These are phyloP conservation scores for Sphenopsis melanotis DNA, from an alignment of 2,797 vertebrate species.

Conservation along the genomic window DNA sequence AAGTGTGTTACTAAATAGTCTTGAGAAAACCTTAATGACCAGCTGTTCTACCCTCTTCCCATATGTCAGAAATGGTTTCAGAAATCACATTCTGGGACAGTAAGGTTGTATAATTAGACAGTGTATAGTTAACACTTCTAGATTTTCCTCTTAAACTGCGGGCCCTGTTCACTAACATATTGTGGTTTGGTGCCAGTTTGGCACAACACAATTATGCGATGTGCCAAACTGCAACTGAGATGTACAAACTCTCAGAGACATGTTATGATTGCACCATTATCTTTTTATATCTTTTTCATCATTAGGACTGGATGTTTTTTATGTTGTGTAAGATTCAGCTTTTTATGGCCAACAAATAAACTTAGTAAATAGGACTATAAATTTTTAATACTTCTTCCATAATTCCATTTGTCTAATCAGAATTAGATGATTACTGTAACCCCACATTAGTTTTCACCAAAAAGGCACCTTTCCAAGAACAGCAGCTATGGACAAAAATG, in stretches of 20 bases:
- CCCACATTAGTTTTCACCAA: slow-evolving; percentile 38
- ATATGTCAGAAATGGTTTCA: slow-evolving; percentile 82
- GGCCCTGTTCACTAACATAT: slow-evolving; percentile 75
- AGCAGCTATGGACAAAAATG: slow-evolving; percentile 18
- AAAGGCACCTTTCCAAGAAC: slow-evolving; percentile 57
- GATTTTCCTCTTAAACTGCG: slow-evolving; percentile 73
- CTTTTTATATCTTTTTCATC: slow-evolving; percentile 75
- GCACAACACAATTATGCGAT: slow-evolving; percentile 38
- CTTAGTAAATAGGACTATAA: slow-evolving; percentile 73
- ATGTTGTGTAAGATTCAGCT: slow-evolving; percentile 71
- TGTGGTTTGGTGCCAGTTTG: slow-evolving; percentile 74
- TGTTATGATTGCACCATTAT: slow-evolving; percentile 72
- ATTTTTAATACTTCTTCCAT: slow-evolving; percentile 77
- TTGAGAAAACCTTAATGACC: slow-evolving; percentile 85
- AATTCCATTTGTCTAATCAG: slow-evolving; percentile 68
- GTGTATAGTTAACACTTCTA: slow-evolving; percentile 80
- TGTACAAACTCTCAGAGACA: slow-evolving; percentile 71
- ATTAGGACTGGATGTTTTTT: slow-evolving; percentile 60
- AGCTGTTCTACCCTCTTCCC: slow-evolving; percentile 82
- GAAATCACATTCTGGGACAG: slow-evolving; percentile 79
- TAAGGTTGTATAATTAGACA: slow-evolving; percentile 81
- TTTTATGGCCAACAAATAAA: slow-evolving; percentile 70
- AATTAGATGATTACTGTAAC: slow-evolving; percentile 56
- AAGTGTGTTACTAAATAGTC: slow-evolving; percentile 82
- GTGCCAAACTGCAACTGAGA: slow-evolving; percentile 72